A percentile compares a stretch with the other conserved stretches of the same genome.
These are phyloP conservation scores for Siphlonurus alternatus DNA, from an alignment of 2,888 invertebrate species.

Conservation along the genomic window DNA sequence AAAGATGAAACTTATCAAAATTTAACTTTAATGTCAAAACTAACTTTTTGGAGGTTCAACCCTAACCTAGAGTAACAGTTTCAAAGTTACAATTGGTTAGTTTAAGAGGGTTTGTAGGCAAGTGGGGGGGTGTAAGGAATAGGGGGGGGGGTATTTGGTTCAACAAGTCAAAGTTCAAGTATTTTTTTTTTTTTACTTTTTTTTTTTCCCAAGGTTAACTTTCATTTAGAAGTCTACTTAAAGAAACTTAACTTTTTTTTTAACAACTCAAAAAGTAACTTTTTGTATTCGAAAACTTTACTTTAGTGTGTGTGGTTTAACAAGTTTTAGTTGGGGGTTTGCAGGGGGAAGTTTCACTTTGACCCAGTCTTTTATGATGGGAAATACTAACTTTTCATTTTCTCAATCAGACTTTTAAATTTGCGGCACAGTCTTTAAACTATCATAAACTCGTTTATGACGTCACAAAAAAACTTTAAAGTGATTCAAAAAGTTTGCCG, in stretches of 20 bases:
- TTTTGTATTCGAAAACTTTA: background rate
- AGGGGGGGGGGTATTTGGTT: background rate
- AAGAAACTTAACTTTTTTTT: background rate
- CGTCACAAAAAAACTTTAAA: background rate
- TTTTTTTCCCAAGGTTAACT: background rate
- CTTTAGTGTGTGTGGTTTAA: background rate
- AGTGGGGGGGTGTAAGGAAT: no score
- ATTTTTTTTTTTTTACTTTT: background rate
- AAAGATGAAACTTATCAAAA: slow-evolving; percentile 2
- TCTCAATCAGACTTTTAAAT: background rate
- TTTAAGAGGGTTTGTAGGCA: background rate
- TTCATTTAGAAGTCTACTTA: background rate
- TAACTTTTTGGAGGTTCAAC: slow-evolving; percentile 2
- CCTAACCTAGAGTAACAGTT: slow-evolving; percentile 1
- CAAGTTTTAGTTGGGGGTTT: background rate
- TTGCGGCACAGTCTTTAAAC: background rate
- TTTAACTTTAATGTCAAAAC: slow-evolving; percentile 1
- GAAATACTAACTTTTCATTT: background rate
- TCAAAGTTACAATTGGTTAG: slow-evolving; percentile 3
- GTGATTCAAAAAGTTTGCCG: background rate
- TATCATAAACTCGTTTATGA: background rate
- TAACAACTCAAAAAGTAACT: slow-evolving; percentile 2
- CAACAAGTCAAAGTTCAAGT: slow-evolving; percentile 1
- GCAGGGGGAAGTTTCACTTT: background rate
- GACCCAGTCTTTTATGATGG: background rate